Evolutionary conservation across 1,140 invertebrate genomes (phyloP), one percentile per base, ranked within the genome.

Genomic region (Drosophila erecta): DNA sequence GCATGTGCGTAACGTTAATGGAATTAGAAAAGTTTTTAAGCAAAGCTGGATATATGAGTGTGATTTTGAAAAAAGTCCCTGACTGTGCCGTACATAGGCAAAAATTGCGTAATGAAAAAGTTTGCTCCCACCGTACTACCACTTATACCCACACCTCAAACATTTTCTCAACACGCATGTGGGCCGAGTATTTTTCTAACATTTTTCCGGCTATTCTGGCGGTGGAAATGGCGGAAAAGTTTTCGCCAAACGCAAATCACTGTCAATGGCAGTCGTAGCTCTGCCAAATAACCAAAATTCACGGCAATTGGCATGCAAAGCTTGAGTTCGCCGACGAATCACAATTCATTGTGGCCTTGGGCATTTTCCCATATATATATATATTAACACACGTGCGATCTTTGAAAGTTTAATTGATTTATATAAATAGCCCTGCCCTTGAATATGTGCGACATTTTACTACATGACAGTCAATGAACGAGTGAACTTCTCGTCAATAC

Each of bases 21-120:
- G 84, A 87, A 87, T 87, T 87, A 87, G 84, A 87, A 87, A 87
- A 87, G 67, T 87, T 87, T 87, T 89, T 76, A 83, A 76, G 84
- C 83, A 89, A 89, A 72, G 71, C 79, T 43, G 46, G 59, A 84
- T 73, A 76, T 73, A 65, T 81, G 70, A 50, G 75, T 76, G 79
- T 79, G 79, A 83, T 79, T 86, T 74, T 81, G 58, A 76, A 85
- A 86, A 81, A 77, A 81, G 41, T 77, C 60, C 17, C 53, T 35
- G 27, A 66, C 44, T 47, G 44, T 73, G 76, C 15, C 43, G 72
- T 65, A 65, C 35, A 30, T 72, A 40, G 54, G 54, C 65, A 71
- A 72, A 78, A 81, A 85, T 81, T 86, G 79, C 79, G 84, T 87
- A 87, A 89, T 87, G 84, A 89, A 87, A 87, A 89, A 87, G 79